Evolutionary conservation across 2,797 vertebrate genomes (phyloP).

Genomic region (Thamnophis elegans): DNA sequence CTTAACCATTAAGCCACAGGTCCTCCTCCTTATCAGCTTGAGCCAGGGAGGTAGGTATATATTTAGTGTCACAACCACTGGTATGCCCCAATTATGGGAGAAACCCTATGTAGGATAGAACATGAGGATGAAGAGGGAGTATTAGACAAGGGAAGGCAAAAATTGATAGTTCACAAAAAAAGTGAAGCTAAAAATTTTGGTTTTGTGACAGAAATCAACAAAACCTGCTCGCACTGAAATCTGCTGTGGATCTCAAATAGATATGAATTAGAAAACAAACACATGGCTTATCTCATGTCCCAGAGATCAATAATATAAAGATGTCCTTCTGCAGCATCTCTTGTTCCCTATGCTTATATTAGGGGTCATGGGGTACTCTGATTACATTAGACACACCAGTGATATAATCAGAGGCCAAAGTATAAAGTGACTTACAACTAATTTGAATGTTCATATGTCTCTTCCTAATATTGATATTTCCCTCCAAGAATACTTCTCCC

Average conservation of each 20-base stretch:
- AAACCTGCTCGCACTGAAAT: neutral
- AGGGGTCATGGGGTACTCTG: neutral
- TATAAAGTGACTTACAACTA: neutral
- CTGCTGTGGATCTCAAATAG: neutral
- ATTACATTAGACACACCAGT: neutral
- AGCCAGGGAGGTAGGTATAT: no score
- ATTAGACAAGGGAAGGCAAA: neutral
- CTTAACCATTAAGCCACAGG: no score
- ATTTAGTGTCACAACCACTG: no score
- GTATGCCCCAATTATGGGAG: no score
- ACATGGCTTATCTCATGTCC: neutral
- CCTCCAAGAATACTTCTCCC: neutral
- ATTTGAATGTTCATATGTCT: neutral
- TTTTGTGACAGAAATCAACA: neutral
- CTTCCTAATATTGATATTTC: neutral
- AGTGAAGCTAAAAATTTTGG: neutral
- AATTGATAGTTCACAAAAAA: neutral
- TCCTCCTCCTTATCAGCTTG: no score
- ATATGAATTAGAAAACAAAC: neutral
- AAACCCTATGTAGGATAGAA: no score
- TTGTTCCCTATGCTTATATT: neutral
- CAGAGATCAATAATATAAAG: neutral
- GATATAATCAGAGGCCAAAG: neutral
- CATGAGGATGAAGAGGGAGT: neutral
- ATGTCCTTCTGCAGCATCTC: neutral